Conservation (phyloP, 64 coral and sea anemone species). For the Porites australiensis region DNA sequence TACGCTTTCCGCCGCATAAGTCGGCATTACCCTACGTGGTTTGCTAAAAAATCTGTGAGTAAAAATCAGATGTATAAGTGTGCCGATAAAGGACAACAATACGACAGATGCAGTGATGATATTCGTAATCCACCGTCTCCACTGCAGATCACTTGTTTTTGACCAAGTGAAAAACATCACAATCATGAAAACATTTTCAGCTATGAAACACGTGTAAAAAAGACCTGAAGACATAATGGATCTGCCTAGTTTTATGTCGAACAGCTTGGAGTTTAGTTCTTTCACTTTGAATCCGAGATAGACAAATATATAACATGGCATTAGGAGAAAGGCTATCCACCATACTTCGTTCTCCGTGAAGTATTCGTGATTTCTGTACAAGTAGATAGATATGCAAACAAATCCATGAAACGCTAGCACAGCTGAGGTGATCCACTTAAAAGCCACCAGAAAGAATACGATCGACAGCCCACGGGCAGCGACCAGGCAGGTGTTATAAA, state of each 20-base stretch:
- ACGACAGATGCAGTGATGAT: slow-evolving; percentile 26
- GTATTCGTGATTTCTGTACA: slow-evolving; percentile 52
- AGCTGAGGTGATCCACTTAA: slow-evolving; percentile 53
- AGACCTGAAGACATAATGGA: slow-evolving; percentile 54
- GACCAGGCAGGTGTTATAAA: slow-evolving; percentile 61
- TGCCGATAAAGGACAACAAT: slow-evolving; percentile 45
- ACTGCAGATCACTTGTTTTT: not conserved
- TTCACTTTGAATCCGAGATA: slow-evolving; percentile 75
- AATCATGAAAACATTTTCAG: slow-evolving; percentile 63
- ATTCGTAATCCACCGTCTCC: slow-evolving; percentile 26
- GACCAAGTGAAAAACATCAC: slow-evolving; percentile 54
- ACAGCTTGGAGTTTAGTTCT: slow-evolving; percentile 35
- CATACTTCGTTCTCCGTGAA: slow-evolving; percentile 53
- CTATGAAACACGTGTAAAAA: slow-evolving; percentile 46
- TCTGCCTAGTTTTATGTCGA: slow-evolving; percentile 58
- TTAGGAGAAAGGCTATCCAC: slow-evolving; percentile 60
- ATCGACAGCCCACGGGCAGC: slow-evolving; percentile 56
- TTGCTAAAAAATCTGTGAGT: slow-evolving; percentile 45
- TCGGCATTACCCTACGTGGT: not conserved
- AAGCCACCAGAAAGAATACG: slow-evolving; percentile 53
- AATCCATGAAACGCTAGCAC: slow-evolving; percentile 46
- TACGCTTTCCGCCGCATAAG: not conserved
- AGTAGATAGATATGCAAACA: slow-evolving; percentile 46
- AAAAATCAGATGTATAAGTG: slow-evolving; percentile 41
- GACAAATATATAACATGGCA: slow-evolving; percentile 68